Base-by-base conservation (phyloP, 2,888 invertebrate species). In the Drosophila stalkeri region DNA sequence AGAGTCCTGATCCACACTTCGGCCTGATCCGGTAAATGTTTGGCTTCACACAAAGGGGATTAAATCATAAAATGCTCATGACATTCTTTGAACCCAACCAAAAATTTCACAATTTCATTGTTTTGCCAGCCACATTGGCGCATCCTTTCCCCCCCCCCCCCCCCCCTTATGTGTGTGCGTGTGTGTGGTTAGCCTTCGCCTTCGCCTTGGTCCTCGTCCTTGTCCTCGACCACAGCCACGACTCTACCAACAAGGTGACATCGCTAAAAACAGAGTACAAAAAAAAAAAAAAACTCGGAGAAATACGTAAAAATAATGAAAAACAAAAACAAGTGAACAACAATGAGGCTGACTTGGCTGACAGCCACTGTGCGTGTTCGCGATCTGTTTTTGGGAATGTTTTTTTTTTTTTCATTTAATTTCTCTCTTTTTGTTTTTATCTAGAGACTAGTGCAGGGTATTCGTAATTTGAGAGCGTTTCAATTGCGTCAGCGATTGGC, bases 41-140 rank as follows among this genome's bases (percentile, higher is more conserved):
- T 86, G 80, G 68, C 87, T 84, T 81, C 82, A 77, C 85, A 82
- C 78, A 81, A 87, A 81, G 70, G 71, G 82, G 87, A 87, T 86
- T 85, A 84, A 81, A 83, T 72, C 83, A 75, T 81, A 79, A 85
- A 84, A 70, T 63, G 64, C 74, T 77, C 75, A 74, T 57, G 72
- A 80, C 72, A 77, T 79, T 72, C 79, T 67, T 49, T 75, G 57
- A 65, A 62, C 51, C 72, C 65, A 65, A 55, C 37, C 11, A 33
- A 44, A 44, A 74, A 75, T 75, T 83, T 63, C 75, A 72, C 74
- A 86, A 72, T 80, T 75, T 86, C 86, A 86, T 86, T 83, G 86
- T 84, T 83, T 86, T 81, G 82, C 77, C 83, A 86, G 77, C 83
- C 82, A 72, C 76, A 65, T 64, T 82, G 81, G 78, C 86, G 86